Evolutionary conservation across 2,888 invertebrate genomes (phyloP).

Genomic region (Temnothorax rugatulus): DNA sequence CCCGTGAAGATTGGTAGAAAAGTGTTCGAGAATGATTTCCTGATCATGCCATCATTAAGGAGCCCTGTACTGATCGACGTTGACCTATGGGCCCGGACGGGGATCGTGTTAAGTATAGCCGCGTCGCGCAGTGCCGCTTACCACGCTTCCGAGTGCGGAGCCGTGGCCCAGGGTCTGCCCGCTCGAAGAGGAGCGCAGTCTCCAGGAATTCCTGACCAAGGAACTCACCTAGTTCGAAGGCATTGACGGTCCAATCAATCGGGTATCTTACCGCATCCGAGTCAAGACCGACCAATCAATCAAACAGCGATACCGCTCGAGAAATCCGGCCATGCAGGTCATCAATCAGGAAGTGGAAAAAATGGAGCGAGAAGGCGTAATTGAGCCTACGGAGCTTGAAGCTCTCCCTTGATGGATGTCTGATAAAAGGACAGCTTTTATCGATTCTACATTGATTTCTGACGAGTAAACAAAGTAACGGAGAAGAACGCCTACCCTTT

Average conservation of each 20-base stretch:
- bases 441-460: neutral
- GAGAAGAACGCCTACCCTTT: neutral
- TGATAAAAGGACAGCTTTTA: neutral
- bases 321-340: neutral
- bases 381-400: neutral
- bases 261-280: neutral
- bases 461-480: neutral
- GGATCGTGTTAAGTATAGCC: neutral
- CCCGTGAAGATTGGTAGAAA: neutral
- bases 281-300: neutral
- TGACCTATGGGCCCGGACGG: neutral
- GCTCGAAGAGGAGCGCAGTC: neutral
- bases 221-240: neutral
- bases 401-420: neutral
- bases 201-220: neutral
- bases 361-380: neutral
- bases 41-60: neutral
- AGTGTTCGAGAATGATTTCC: neutral
- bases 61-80: neutral
- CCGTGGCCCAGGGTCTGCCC: neutral
- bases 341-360: neutral
- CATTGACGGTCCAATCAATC: rapidly evolving
- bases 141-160: neutral
- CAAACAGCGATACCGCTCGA: neutral
- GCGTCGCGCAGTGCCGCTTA: neutral